These are phyloP conservation scores for Lasioglossum oenotherae DNA, from an alignment of 2,888 invertebrate genomes.

Conservation along the genomic window DNA sequence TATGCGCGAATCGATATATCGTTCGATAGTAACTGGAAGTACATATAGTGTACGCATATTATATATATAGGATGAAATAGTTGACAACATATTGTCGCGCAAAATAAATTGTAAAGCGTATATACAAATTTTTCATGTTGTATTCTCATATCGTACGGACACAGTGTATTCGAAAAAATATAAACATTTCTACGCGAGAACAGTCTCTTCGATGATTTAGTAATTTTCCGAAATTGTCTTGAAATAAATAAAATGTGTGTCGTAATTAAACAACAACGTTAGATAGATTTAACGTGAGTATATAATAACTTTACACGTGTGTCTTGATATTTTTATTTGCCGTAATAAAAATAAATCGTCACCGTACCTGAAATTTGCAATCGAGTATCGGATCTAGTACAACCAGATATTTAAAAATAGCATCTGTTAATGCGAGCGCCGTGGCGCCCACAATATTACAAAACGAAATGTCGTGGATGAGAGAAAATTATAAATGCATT, in stretches of 20 bases:
- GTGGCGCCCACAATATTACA: slow-evolving; percentile 23
- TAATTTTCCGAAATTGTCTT: neutral
- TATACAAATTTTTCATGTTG: neutral
- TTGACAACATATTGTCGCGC: slow-evolving; percentile 1
- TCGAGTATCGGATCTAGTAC: slow-evolving; percentile 34
- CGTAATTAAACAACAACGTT: slow-evolving; percentile 1
- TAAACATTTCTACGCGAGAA: neutral
- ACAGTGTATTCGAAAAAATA: neutral
- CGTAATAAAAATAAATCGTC: neutral
- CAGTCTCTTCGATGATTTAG: neutral
- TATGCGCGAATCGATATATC: slow-evolving; percentile 54
- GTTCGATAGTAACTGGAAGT: slow-evolving; percentile 52
- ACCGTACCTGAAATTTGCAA: slow-evolving; percentile 1
- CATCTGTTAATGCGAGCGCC: slow-evolving; percentile 24
- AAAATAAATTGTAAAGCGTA: neutral
- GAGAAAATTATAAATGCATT: slow-evolving; percentile 20
- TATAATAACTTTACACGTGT: neutral
- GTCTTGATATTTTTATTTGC: neutral
- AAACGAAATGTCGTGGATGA: slow-evolving; percentile 21
- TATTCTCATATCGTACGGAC: neutral
- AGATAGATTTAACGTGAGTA: neutral
- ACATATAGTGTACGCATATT: neutral
- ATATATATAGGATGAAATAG: neutral
- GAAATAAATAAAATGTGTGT: neutral
- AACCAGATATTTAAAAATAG: slow-evolving; percentile 27